phyloP scores from a whole-genome alignment of 2,797 vertebrate genomes.

The Coregonus sp. region DNA sequence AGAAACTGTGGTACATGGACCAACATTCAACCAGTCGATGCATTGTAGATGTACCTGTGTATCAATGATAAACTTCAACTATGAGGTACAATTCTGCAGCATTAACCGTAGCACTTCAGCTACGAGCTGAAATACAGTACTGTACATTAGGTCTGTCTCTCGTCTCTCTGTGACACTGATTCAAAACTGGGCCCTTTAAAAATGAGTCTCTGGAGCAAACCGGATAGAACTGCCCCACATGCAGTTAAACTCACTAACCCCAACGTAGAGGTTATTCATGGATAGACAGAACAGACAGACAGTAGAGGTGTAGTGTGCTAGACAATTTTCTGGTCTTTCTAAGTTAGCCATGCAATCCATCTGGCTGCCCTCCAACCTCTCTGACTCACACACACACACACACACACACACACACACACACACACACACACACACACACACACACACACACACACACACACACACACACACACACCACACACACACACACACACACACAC shows the following conservation, averaged over 20 bases:
- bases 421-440: conserved; percentile 42
- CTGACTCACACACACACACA: too few relatives aligned
- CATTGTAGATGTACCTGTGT: conserved; percentile 27
- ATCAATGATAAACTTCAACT: conserved; percentile 46
- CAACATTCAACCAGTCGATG: background rate
- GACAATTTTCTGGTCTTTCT: conserved; percentile 62
- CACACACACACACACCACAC: conserved; percentile 52
- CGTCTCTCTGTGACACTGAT: background rate
- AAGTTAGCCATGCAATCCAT: conserved; percentile 61
- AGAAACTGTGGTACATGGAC: too few relatives aligned
- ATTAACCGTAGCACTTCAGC: background rate
- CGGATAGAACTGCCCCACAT: conserved; percentile 8
- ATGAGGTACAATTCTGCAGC: conserved; percentile 6
- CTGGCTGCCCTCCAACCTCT: conserved; percentile 64
- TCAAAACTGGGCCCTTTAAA: background rate
- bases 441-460: conserved; percentile 49
- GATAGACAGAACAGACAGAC: conserved; percentile 42
- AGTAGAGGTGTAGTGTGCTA: conserved; percentile 57
- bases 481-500: background rate
- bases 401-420: conserved; percentile 34
- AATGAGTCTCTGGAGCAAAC: conserved; percentile 8
- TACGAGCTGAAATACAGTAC: background rate
- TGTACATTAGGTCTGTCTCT: background rate
- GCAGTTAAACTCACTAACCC: conserved; percentile 48
- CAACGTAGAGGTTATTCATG: conserved; percentile 37